Conservation (phyloP, 1,140 invertebrate species). For the Drosophila burlai region DNA sequence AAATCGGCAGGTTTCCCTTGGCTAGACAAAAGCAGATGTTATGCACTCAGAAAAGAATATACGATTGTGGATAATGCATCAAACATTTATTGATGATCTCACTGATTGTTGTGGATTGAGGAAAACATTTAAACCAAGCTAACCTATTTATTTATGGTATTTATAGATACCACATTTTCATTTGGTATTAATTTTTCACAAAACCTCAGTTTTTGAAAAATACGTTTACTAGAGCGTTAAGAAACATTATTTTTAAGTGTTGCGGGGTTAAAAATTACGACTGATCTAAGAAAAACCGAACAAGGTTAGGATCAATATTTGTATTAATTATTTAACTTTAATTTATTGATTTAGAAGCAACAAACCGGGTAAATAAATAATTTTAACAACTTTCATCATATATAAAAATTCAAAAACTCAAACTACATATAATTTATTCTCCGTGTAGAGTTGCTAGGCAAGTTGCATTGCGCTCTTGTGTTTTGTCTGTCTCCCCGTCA, state of each 20-base stretch:
- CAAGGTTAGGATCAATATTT: neutral
- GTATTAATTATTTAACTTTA: neutral
- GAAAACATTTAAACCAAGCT: too few species aligned
- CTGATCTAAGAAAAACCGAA: too few species aligned
- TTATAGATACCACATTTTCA: neutral
- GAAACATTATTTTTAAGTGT: neutral
- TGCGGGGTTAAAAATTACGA: too few species aligned
- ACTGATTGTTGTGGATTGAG: neutral
- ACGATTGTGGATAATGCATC: neutral
- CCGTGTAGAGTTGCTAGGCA: constrained; percentile 30
- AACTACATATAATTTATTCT: neutral
- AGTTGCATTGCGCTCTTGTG: constrained; percentile 35
- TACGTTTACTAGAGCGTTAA: too few species aligned
- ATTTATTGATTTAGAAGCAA: too few species aligned
- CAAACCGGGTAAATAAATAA: too few species aligned
- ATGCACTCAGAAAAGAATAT: neutral
- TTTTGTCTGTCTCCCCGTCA: constrained; percentile 20
- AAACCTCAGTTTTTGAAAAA: too few species aligned
- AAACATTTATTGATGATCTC: too few species aligned
- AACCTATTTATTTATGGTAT: accelerated
- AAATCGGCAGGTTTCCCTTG: constrained; percentile 62
- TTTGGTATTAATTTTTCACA: too few species aligned
- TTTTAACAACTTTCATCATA: too few species aligned
- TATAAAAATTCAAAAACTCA: too few species aligned
- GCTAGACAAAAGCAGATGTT: constrained; percentile 67